Percentiles rank a stretch among this genome's conserved stretches.
Conservation (phyloP, 2,888 invertebrate species). For the Lissocephala sabroskyi region DNA sequence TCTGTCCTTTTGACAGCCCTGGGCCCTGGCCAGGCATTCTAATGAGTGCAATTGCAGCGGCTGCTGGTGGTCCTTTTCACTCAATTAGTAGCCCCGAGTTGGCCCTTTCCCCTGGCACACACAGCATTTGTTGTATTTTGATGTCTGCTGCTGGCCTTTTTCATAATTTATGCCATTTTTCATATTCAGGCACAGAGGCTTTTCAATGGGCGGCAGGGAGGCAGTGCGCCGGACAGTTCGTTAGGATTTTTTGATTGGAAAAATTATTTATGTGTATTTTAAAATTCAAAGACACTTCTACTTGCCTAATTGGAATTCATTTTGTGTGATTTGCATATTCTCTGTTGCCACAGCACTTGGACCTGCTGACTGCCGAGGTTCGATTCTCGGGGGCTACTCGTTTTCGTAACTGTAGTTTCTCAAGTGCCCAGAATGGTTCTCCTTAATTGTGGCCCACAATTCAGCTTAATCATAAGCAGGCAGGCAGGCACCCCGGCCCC, state of each 20-base stretch:
- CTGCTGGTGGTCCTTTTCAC: conserved; percentile 54
- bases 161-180: conserved; percentile 54
- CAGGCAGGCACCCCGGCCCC: conserved; percentile 7
- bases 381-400: conserved; percentile 11
- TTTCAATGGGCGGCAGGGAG: too few relatives aligned
- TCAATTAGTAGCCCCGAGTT: conserved; percentile 54
- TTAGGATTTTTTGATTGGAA: conserved; percentile 58
- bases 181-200: too few relatives aligned
- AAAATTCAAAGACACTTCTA: conserved; percentile 35
- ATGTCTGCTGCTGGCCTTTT: conserved; percentile 1
- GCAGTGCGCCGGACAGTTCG: conserved; percentile 41
- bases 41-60: conserved; percentile 41
- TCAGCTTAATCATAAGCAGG: conserved; percentile 52
- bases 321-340: conserved; percentile 56
- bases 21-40: conserved; percentile 34
- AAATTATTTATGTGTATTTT: conserved; percentile 61
- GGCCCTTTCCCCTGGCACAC: conserved; percentile 5
- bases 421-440: conserved; percentile 60
- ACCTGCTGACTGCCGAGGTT: not conserved
- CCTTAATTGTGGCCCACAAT: conserved; percentile 55
- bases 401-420: conserved; percentile 54
- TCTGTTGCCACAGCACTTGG: conserved; percentile 52
- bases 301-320: conserved; percentile 65
- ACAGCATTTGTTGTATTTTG: not conserved
- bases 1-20: not conserved